phyloP scores from a whole-genome alignment of 2,888 invertebrate genomes.

The Tridacna gigas region DNA sequence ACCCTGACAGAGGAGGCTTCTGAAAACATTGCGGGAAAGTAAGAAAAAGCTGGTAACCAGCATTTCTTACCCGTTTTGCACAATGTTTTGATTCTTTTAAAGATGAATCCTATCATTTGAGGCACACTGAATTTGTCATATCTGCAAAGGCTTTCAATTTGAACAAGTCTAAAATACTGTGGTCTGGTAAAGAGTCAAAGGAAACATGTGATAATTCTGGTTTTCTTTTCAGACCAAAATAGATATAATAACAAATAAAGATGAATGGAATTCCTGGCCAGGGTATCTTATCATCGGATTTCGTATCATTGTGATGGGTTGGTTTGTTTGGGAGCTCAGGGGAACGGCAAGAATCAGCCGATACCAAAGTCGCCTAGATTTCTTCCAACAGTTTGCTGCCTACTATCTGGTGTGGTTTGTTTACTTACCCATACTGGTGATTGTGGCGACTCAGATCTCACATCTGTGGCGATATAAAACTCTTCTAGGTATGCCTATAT shows the following conservation, averaged over 20 bases:
- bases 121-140: no score
- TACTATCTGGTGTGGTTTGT: constrained; percentile 99
- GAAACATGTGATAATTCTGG: no score
- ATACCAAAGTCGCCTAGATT: constrained; percentile 93
- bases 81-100: no score
- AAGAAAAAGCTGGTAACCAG: no score
- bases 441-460: constrained; percentile 96
- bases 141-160: no score
- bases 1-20: no score
- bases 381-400: constrained; percentile 97
- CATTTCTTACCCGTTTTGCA: no score
- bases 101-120: no score
- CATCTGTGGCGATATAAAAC: constrained; percentile 98
- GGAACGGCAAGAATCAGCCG: constrained; percentile 92
- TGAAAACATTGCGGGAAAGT: no score
- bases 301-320: constrained; percentile 93
- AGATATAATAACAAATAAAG: constrained; percentile 97
- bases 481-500: constrained; percentile 90
- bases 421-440: constrained; percentile 96
- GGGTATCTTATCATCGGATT: constrained; percentile 97
- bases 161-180: no score
- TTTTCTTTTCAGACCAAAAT: constrained; percentile 92
- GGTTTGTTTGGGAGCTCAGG: constrained; percentile 92
- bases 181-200: no score
- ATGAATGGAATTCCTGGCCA: constrained; percentile 99